Percentiles rank a stretch among this genome's conserved stretches.
These are phyloP conservation scores for Lamellibrachia satsuma DNA, from an alignment of 2,888 invertebrate species.

Conservation along the genomic window DNA sequence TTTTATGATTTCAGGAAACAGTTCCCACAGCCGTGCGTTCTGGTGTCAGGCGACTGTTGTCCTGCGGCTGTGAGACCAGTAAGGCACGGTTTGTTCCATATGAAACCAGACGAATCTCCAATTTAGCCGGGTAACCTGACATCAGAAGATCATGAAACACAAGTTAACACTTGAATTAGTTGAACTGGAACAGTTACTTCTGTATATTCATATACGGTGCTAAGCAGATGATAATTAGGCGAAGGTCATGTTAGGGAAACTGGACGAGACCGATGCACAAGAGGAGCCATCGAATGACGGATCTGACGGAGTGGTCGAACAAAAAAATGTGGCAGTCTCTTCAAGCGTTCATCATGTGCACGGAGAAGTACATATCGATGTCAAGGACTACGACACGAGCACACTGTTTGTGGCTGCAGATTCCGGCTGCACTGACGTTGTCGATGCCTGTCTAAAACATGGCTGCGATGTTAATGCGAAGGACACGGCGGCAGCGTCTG, in stretches of 20 bases:
- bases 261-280: not conserved
- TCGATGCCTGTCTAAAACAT: constrained; percentile 27
- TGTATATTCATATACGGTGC: not conserved
- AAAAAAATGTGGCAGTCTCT: not conserved
- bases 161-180: not conserved
- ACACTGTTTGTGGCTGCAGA: constrained; percentile 57
- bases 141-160: not conserved
- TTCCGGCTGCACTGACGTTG: constrained; percentile 46
- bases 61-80: not conserved
- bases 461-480: constrained; percentile 45
- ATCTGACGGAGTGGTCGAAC: not conserved
- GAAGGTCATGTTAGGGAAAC: not conserved
- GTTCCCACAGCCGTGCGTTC: not conserved
- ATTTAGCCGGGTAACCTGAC: too few relatives aligned
- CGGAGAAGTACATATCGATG: constrained; percentile 39
- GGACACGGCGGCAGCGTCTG: constrained; percentile 40
- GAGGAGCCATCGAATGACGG: not conserved
- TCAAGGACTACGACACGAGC: constrained; percentile 56
- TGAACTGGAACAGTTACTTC: not conserved
- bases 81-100: not conserved
- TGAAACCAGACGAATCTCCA: too few relatives aligned
- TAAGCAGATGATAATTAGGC: not conserved
- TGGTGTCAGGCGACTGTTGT: not conserved
- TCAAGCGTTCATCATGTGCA: not conserved
- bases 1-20: not conserved